Percentiles rank a stretch among this genome's conserved stretches.
These are phyloP conservation scores for Microctonus brassicae DNA, from an alignment of 2,888 invertebrate species.

Conservation along the genomic window DNA sequence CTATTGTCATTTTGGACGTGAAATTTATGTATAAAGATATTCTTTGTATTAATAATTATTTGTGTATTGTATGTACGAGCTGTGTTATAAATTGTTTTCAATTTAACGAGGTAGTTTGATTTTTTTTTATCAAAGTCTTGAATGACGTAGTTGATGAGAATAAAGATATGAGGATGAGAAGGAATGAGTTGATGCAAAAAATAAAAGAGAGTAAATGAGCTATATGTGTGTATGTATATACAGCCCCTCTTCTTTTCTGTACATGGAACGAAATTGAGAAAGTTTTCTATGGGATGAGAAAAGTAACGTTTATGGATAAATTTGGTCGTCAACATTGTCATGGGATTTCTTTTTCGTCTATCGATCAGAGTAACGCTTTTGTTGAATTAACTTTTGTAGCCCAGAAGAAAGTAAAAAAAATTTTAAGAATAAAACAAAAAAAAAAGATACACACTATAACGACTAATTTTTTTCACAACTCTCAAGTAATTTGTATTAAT, in stretches of 20 bases:
- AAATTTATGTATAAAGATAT: too few relatives aligned
- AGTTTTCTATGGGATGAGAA: constrained; percentile 50
- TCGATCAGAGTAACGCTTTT: constrained; percentile 5
- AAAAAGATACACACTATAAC: background rate
- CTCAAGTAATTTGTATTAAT: background rate
- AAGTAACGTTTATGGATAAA: constrained; percentile 61
- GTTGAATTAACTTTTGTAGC: background rate
- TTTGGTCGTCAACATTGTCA: constrained; percentile 34
- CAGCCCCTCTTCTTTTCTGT: constrained; percentile 41
- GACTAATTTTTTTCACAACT: background rate
- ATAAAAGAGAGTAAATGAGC: constrained; percentile 5
- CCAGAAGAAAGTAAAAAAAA: background rate
- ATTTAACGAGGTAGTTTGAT: constrained; percentile 64
- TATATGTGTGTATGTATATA: background rate
- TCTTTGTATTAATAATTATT: too few relatives aligned
- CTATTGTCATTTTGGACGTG: too few relatives aligned
- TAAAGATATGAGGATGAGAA: background rate
- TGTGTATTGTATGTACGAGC: background rate
- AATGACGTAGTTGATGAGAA: constrained; percentile 12
- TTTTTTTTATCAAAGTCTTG: constrained; percentile 53
- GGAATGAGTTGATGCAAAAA: background rate
- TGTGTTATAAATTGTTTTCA: constrained; percentile 55
- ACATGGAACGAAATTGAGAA: constrained; percentile 58
- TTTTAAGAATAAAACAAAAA: background rate
- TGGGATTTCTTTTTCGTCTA: background rate